Conservation (phyloP, 2,888 invertebrate genomes). For the Blastobasis lacticolella region DNA sequence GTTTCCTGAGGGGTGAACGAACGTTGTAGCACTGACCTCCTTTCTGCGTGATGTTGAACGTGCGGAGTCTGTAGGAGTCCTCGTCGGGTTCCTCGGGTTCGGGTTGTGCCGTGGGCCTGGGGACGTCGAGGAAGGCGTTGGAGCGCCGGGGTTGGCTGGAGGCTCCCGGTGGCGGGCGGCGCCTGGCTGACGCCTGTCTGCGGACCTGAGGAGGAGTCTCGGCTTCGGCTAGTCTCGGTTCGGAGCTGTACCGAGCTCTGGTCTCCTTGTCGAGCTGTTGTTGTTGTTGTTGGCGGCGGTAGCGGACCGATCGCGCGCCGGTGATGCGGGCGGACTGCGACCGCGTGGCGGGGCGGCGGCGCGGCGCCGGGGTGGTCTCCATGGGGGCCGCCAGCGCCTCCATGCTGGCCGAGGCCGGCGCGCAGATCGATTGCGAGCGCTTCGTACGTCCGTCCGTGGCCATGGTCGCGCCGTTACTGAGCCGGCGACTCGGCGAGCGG, state of each 20-base stretch:
- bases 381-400: constrained; percentile 74
- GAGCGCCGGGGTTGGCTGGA: constrained; percentile 76
- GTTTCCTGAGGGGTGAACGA: constrained; percentile 48
- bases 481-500: constrained; percentile 21
- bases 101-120: constrained; percentile 32
- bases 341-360: constrained; percentile 80
- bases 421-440: constrained; percentile 84
- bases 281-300: constrained; percentile 59
- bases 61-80: constrained; percentile 91
- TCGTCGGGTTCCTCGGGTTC: constrained; percentile 81
- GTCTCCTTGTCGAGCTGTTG: constrained; percentile 68
- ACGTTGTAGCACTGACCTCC: constrained; percentile 77
- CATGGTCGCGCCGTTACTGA: constrained; percentile 74
- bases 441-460: constrained; percentile 79
- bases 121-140: constrained; percentile 82
- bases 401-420: constrained; percentile 80
- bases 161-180: constrained; percentile 65
- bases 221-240: constrained; percentile 78
- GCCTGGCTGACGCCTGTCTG: constrained; percentile 75
- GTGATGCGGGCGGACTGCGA: constrained; percentile 84
- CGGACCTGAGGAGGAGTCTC: constrained; percentile 80
- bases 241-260: constrained; percentile 77
- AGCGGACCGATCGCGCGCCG: constrained; percentile 75
- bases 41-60: constrained; percentile 94
- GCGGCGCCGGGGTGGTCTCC: constrained; percentile 72